Conservation (phyloP, 37 sponge, comb jelly and placozoan genomes). For the Aphrocallistes beatrix region DNA sequence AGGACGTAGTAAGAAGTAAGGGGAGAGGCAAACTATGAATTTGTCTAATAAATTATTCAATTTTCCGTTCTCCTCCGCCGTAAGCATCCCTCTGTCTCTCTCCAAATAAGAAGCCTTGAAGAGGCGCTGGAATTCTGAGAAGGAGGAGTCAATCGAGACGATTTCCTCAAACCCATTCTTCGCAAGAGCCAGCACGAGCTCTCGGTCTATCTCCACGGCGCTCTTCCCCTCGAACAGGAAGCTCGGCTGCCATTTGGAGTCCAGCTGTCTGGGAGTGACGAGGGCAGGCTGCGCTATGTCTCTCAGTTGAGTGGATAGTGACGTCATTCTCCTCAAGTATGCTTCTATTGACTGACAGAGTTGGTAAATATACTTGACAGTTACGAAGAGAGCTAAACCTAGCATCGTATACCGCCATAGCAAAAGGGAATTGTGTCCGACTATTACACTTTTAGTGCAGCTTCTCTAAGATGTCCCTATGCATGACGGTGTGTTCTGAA, state of each 20-base stretch:
- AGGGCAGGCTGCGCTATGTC: neutral
- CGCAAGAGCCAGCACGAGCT: slow-evolving; percentile 43
- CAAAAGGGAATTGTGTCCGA: too few relatives aligned
- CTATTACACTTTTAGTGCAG: too few relatives aligned
- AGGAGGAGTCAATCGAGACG: slow-evolving; percentile 40
- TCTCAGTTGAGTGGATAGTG: neutral
- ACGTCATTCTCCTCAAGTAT: neutral
- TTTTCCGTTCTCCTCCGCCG: slow-evolving; percentile 29
- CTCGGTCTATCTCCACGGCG: slow-evolving; percentile 50
- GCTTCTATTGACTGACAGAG: too few relatives aligned
- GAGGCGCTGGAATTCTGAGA: slow-evolving; percentile 42
- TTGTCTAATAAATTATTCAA: slow-evolving; percentile 39
- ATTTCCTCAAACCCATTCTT: slow-evolving; percentile 81
- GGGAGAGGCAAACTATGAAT: slow-evolving; percentile 59
- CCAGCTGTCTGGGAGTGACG: slow-evolving; percentile 2
- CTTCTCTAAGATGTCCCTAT: too few relatives aligned
- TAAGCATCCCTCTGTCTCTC: slow-evolving; percentile 50
- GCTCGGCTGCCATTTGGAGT: slow-evolving; percentile 34
- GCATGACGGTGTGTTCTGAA: too few relatives aligned
- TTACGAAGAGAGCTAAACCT: neutral
- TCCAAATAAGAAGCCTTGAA: slow-evolving; percentile 51
- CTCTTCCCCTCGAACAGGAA: slow-evolving; percentile 50
- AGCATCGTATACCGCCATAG: neutral
- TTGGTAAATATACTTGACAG: too few relatives aligned
- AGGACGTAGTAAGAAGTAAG: slow-evolving; percentile 66